Evolutionary conservation across 2,797 vertebrate genomes (phyloP), one percentile per base, ranked within the genome.

Genomic region (Bradypus variegatus): DNA sequence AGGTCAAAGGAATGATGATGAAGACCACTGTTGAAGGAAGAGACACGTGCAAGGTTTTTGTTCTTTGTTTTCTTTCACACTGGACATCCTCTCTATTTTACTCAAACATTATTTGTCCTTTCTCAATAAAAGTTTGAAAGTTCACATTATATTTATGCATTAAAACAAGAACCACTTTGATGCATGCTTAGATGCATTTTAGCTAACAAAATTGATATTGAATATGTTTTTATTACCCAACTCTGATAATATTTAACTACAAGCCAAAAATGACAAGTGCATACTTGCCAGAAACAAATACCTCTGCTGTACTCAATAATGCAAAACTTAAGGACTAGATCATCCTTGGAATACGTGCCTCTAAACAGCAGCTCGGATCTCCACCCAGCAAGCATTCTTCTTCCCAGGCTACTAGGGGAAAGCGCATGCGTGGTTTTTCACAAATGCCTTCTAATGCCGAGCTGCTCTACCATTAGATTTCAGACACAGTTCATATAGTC

Each of bases 381-480:
- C 19, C 19, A 25, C 36, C 25, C 2, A 6, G 3, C 18, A 2
- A 2, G 0, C 36, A 19, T 27, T 41, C n/a, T 50, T 53, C 8
- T 81, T 48, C 33, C 53, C 8, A 4, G 3, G 27, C 3, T 23
- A 3, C 41, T 0, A 55, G 16, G 53, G 53, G 14, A 55, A 19
- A 11, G 14, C 50, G 2, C 50, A 50, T 14, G 50, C 50, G 2
- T 50, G 0, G 33, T 76, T 55, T 25, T 5, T 23, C 29, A 27
- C 13, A 55, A 29, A 50, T 21, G n/a, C 33, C 25, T 33, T 50
- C 50, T 15, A 21, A 0, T 19, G 21, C 45, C 2, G 25, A 41
- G 15, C 11, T 23, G 8, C 72, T 50, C 29, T 77, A 41, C 41
- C 41, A 9, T 25, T 48, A 14, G n/a, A 36, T 15, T 31, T 36